These are phyloP conservation scores for Merluccius polli DNA, from an alignment of 2,797 vertebrate species.

Conservation along the genomic window DNA sequence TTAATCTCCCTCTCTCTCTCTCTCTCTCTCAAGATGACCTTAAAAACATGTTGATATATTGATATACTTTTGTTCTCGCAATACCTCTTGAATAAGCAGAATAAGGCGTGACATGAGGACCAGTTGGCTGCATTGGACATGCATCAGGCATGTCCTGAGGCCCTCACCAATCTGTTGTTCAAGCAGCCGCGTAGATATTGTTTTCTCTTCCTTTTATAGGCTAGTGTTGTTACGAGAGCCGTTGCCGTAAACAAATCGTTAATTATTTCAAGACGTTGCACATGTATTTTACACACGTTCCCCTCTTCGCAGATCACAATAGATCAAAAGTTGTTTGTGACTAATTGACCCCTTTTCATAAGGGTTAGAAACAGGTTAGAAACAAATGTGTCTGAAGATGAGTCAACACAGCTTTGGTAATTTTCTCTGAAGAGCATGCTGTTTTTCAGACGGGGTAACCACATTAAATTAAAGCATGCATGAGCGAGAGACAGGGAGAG, in stretches of 20 bases:
- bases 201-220: too few species aligned
- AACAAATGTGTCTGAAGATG: background rate
- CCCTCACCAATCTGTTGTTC: slow-evolving; percentile 35
- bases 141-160: slow-evolving; percentile 27
- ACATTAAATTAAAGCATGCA: background rate
- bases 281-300: too few species aligned
- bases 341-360: background rate
- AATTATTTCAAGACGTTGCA: too few species aligned
- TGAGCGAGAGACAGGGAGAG: background rate
- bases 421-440: background rate
- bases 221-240: too few species aligned
- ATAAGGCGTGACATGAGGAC: background rate
- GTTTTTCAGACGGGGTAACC: background rate
- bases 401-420: background rate
- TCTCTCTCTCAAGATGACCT: background rate
- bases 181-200: too few species aligned
- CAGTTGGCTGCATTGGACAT: background rate
- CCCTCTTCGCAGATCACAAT: background rate
- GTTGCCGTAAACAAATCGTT: too few species aligned
- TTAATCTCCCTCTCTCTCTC: background rate
- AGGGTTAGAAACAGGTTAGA: background rate
- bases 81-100: background rate
- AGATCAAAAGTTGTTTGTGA: background rate
- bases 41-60: too few species aligned
- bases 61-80: background rate